These are phyloP conservation scores for Nasonia oneida DNA, from an alignment of 2,888 invertebrate species.

Conservation along the genomic window DNA sequence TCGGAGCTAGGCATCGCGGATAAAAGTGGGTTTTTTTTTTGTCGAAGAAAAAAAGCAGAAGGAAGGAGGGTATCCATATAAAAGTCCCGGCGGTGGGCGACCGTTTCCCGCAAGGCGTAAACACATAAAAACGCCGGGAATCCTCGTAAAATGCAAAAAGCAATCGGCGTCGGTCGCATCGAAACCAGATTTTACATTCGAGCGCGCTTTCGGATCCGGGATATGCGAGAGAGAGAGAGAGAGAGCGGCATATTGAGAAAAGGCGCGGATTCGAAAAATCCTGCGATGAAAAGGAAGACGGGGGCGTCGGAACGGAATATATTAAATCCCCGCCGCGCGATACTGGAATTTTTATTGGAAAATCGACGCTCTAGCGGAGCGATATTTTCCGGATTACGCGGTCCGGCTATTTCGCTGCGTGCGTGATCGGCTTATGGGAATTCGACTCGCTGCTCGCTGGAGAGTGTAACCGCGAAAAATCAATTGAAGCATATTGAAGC, in stretches of 20 bases:
- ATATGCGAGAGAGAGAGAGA: constrained; percentile 16
- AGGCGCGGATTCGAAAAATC: constrained; percentile 39
- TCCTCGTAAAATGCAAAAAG: constrained; percentile 59
- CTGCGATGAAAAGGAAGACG: background rate
- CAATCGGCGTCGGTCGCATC: constrained; percentile 38
- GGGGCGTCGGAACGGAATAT: background rate
- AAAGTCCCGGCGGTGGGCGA: background rate
- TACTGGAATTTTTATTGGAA: constrained; percentile 46
- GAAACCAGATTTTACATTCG: constrained; percentile 57
- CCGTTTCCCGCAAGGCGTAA: constrained; percentile 29
- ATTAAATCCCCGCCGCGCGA: background rate
- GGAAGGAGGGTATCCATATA: constrained; percentile 1
- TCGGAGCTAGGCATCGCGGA: background rate
- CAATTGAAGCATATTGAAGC: background rate
- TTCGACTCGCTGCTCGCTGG: no score
- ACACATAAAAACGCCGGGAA: constrained; percentile 55
- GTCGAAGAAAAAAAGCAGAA: constrained; percentile 8
- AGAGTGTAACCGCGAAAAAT: no score
- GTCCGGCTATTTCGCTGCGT: no score
- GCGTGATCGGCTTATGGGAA: no score
- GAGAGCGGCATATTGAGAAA: constrained; percentile 32
- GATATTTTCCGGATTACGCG: background rate
- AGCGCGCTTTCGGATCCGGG: constrained; percentile 27
- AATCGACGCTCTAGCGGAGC: background rate
- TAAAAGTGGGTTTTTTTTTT: background rate